phyloP scores from a whole-genome alignment of 2,113 vertebrate species.

The Amphiprion ocellaris region DNA sequence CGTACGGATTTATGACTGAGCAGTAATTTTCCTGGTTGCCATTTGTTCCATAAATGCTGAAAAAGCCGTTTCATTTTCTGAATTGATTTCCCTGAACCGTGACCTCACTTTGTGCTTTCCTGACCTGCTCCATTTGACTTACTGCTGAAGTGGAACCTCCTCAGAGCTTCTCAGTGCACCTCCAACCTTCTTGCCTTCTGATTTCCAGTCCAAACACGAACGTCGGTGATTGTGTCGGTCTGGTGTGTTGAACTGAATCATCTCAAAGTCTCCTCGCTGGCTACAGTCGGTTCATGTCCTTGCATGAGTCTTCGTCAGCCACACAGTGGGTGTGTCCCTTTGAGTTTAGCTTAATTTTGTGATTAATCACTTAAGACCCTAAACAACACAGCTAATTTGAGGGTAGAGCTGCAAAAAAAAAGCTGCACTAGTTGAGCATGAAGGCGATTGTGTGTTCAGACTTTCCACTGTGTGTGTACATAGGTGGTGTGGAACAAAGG shows the following conservation, averaged over 20 bases:
- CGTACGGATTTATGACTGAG: too few relatives aligned
- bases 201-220: slow-evolving; percentile 65
- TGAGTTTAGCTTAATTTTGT: slow-evolving; percentile 48
- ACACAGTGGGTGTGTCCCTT: slow-evolving; percentile 41
- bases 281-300: slow-evolving; percentile 62
- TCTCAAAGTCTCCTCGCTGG: slow-evolving; percentile 29
- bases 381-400: background rate
- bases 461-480: slow-evolving; percentile 27
- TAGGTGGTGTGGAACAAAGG: slow-evolving; percentile 35
- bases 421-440: background rate
- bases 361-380: slow-evolving; percentile 2
- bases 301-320: slow-evolving; percentile 18
- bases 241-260: slow-evolving; percentile 24
- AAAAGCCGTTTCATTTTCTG: background rate
- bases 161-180: slow-evolving; percentile 8
- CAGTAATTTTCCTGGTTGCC: too few relatives aligned
- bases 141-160: background rate
- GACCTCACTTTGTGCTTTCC: background rate
- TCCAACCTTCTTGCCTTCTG: slow-evolving; percentile 21
- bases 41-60: too few relatives aligned
- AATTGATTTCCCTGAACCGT: background rate
- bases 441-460: slow-evolving; percentile 7
- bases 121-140: slow-evolving; percentile 22
- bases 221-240: background rate
- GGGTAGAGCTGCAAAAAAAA: background rate